Percentiles rank a stretch among this genome's conserved stretches.
phyloP scores from a whole-genome alignment of 1,140 invertebrate species.

The Theocolax elegans region DNA sequence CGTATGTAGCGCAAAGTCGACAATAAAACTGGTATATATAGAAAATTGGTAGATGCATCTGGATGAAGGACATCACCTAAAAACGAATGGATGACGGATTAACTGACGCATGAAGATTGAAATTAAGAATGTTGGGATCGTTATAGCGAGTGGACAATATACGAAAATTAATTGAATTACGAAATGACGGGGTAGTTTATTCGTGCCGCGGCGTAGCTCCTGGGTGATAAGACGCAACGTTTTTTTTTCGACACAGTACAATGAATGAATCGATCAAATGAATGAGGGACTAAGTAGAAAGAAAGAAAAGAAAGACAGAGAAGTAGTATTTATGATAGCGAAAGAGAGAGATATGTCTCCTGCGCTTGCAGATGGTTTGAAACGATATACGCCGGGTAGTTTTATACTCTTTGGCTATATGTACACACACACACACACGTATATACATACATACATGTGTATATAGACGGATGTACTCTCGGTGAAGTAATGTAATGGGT shows the following conservation, averaged over 20 bases:
- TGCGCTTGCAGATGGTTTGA: no score
- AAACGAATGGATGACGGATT: constrained; percentile 26
- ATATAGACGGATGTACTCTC: background rate
- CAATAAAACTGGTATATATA: no score
- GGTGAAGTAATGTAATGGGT: background rate
- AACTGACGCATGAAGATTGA: no score
- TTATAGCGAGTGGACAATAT: background rate
- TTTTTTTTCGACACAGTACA: no score
- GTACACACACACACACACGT: no score
- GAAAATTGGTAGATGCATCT: no score
- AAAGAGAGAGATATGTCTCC: background rate
- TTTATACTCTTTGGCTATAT: background rate
- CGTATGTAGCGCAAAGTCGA: no score
- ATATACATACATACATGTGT: no score
- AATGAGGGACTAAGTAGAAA: background rate
- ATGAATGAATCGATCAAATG: no score
- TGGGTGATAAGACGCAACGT: no score
- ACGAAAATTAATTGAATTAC: constrained; percentile 15
- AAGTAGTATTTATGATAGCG: background rate
- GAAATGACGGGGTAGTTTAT: background rate
- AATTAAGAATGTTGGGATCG: constrained; percentile 15
- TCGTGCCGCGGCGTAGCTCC: background rate
- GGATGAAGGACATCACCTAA: no score
- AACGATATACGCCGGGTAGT: background rate
- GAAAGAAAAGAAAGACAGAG: constrained; percentile 1